Base-by-base conservation (phyloP, 2,888 invertebrate species). In the Agapostemon virescens region DNA sequence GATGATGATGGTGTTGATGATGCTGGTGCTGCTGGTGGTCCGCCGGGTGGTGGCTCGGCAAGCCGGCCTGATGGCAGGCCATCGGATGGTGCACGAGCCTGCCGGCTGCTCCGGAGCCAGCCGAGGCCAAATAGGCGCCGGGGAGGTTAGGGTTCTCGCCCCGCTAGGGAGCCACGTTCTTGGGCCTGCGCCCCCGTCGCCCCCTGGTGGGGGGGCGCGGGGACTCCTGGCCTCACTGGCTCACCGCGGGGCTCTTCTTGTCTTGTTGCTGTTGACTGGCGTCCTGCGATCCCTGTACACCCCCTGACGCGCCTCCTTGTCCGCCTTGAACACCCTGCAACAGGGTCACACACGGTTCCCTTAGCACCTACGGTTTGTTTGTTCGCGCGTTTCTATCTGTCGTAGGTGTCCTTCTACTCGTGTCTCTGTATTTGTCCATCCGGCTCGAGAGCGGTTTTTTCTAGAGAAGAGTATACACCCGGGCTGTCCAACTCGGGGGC, bases 211-310 rank as follows among this genome's bases (percentile, higher is more conserved):
- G 92, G 91, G 92, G 92, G 92, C 92, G 92, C 92, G 92, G 92
- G 92, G 92, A 93, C 92, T 93, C 92, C 92, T 92, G 92, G 92
- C 94, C 94, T 95, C 95, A 96, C 95, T 96, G 96, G 94, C 96
- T 96, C 93, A 96, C 96, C 90, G 96, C 96, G 90, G 96, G 96
- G 93, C 96, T 96, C 94, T 96, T 96, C 93, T 96, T 96, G 93
- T 96, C 96, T 91, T 95, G 95, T 94, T 96, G 96, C 93, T 96
- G 96, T 94, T 95, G 92, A 94, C 94, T 92, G 94, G 94, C 87
- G 93, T 94, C 93, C 91, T 94, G 91, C 77, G 91, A 86, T 85
- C 94, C 94, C 88, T 93, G 93, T 83, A 93, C 93, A 83, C 92
- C 90, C 85, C 91, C 87, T 36, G 91, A 90, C 38, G 90, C 90